Evolutionary conservation across 2,113 vertebrate genomes (phyloP).

Genomic region (Cettia cetti): DNA sequence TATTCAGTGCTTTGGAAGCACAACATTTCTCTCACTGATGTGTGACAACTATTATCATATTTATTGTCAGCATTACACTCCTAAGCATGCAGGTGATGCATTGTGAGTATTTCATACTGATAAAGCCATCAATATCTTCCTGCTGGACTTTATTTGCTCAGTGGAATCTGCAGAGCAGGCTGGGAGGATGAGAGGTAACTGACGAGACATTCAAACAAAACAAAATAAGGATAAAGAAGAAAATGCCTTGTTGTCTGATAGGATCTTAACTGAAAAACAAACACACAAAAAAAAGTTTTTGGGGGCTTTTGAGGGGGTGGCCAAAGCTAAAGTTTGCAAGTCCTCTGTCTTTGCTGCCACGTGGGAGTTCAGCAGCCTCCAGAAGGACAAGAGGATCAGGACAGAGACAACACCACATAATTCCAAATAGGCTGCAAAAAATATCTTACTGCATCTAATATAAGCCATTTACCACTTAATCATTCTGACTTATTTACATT

Average conservation of each 20-base stretch:
- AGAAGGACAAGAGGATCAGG: background rate
- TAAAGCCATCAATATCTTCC: slow-evolving; percentile 85
- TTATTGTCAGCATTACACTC: slow-evolving; percentile 83
- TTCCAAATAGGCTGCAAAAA: background rate
- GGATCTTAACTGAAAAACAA: background rate
- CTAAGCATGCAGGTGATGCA: slow-evolving; percentile 79
- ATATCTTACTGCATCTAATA: background rate
- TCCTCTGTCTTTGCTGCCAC: accelerated
- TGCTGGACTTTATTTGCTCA: slow-evolving; percentile 63
- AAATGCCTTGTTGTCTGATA: background rate
- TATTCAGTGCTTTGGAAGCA: slow-evolving; percentile 77
- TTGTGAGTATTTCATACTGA: slow-evolving; percentile 74
- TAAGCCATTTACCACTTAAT: background rate
- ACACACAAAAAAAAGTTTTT: background rate
- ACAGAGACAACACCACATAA: background rate
- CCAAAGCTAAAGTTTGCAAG: background rate
- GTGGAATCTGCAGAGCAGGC: slow-evolving; percentile 23
- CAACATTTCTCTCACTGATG: slow-evolving; percentile 78
- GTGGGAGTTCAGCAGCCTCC: background rate
- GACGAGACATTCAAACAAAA: slow-evolving; percentile 28
- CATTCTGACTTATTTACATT: slow-evolving; percentile 9
- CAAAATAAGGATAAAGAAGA: background rate
- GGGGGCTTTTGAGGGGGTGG: background rate
- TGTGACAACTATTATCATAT: slow-evolving; percentile 87
- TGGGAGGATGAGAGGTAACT: background rate